Conservation (phyloP, 2,888 invertebrate genomes). For the Patella caerulea region DNA sequence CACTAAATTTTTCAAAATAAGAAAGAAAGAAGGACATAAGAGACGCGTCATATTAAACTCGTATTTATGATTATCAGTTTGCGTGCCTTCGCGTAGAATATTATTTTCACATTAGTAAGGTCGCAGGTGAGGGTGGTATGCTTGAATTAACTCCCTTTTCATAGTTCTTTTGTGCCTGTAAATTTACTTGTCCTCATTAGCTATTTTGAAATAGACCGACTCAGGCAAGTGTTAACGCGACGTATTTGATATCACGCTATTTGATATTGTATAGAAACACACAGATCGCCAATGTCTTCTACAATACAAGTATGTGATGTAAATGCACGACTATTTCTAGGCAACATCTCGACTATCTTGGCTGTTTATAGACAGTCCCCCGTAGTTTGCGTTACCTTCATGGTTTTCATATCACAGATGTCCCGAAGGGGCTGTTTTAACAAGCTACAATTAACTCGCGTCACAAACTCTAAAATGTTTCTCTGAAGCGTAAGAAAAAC, state of each 20-base stretch:
- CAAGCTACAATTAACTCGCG: too few species aligned
- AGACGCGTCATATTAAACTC: neutral
- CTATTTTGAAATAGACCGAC: neutral
- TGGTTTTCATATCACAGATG: too few species aligned
- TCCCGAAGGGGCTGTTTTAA: too few species aligned
- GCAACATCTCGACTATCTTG: too few species aligned
- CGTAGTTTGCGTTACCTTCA: too few species aligned
- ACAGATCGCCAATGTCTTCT: too few species aligned
- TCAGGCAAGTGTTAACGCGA: neutral
- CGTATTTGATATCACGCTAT: conserved; percentile 9
- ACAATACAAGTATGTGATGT: too few species aligned
- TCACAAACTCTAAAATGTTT: too few species aligned
- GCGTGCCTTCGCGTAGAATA: neutral
- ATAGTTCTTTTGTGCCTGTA: neutral
- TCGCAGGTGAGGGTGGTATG: neutral
- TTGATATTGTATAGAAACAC: neutral
- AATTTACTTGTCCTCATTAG: neutral
- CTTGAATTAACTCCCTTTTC: neutral
- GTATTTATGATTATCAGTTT: conserved; percentile 1
- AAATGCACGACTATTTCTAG: too few species aligned
- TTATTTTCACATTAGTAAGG: conserved; percentile 7
- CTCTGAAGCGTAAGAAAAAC: too few species aligned
- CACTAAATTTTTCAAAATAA: neutral
- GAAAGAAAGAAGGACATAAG: neutral
- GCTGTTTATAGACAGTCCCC: too few species aligned